phyloP scores from a whole-genome alignment of 2,113 vertebrate species.

The Eidolon helvum region DNA sequence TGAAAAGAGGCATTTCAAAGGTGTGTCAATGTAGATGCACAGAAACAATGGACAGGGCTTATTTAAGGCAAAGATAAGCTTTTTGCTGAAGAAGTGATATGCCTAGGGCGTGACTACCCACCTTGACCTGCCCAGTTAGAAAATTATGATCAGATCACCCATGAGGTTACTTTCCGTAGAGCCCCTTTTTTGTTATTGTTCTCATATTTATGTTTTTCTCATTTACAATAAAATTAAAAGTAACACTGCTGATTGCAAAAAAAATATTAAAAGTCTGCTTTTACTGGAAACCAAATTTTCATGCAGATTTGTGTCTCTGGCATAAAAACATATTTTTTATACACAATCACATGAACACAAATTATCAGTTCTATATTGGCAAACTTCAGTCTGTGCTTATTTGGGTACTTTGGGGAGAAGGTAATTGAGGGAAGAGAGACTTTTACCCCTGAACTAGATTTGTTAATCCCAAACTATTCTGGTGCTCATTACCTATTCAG shows the following conservation, averaged over 20 bases:
- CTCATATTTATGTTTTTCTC: neutral
- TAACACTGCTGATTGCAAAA: neutral
- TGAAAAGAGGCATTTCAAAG: neutral
- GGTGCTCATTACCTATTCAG: constrained; percentile 76
- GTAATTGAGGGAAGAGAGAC: neutral
- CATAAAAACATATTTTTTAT: constrained; percentile 40
- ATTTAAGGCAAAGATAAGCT: neutral
- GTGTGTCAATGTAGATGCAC: neutral
- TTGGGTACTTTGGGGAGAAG: neutral
- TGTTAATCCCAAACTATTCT: constrained; percentile 62
- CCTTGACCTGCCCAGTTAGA: neutral
- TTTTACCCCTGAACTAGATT: constrained; percentile 64
- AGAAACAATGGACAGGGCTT: neutral
- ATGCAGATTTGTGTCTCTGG: neutral
- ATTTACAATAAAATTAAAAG: constrained; percentile 31
- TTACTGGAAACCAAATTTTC: constrained; percentile 45
- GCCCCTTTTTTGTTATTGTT: no score
- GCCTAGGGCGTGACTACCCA: neutral
- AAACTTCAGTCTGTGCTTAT: neutral
- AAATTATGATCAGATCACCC: neutral
- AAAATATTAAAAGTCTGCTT: neutral
- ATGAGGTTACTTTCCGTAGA: neutral
- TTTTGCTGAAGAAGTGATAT: neutral
- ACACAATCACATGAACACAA: constrained; percentile 13
- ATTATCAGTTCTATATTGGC: neutral